A percentile compares a stretch with the other conserved stretches of the same genome.
phyloP scores from a whole-genome alignment of 2,797 vertebrate genomes.

The Lates japonicus region DNA sequence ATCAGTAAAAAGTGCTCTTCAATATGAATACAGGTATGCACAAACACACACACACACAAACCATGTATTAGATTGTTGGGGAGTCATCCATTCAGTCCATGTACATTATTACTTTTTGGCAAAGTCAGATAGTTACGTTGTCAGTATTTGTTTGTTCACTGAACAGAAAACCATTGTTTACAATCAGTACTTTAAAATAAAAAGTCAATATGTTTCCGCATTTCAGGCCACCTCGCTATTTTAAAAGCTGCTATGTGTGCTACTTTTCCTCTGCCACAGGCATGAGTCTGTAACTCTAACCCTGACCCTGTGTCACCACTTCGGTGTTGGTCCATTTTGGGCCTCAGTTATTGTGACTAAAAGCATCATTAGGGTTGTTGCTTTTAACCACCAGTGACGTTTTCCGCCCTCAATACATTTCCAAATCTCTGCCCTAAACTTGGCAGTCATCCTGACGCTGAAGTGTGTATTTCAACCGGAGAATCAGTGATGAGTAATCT shows the following conservation, averaged over 20 bases:
- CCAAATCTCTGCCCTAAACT: constrained; percentile 49
- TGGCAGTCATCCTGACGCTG: constrained; percentile 54
- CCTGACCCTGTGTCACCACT: constrained; percentile 52
- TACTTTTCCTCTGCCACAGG: constrained; percentile 33
- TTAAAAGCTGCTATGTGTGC: constrained; percentile 43
- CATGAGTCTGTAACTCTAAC: constrained; percentile 60
- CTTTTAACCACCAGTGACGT: constrained; percentile 50
- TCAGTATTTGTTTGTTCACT: neutral
- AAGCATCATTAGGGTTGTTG: constrained; percentile 49
- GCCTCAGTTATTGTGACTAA: constrained; percentile 50
- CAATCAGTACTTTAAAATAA: neutral
- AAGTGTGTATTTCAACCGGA: constrained; percentile 52
- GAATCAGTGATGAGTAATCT: constrained; percentile 58
- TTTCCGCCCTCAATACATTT: constrained; percentile 36
- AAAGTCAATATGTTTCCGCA: constrained; percentile 2
- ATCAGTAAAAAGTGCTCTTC: constrained; percentile 86
- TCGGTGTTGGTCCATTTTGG: constrained; percentile 50
- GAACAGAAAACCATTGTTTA: neutral
- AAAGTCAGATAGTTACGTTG: neutral
- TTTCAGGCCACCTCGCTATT: constrained; percentile 41
- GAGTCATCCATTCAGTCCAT: neutral
- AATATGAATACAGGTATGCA: constrained; percentile 96
- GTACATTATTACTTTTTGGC: neutral
- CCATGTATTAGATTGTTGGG: neutral
- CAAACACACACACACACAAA: neutral